These are phyloP conservation scores for Radopholus similis DNA, from an alignment of 1,140 invertebrate genomes.

Conservation along the genomic window DNA sequence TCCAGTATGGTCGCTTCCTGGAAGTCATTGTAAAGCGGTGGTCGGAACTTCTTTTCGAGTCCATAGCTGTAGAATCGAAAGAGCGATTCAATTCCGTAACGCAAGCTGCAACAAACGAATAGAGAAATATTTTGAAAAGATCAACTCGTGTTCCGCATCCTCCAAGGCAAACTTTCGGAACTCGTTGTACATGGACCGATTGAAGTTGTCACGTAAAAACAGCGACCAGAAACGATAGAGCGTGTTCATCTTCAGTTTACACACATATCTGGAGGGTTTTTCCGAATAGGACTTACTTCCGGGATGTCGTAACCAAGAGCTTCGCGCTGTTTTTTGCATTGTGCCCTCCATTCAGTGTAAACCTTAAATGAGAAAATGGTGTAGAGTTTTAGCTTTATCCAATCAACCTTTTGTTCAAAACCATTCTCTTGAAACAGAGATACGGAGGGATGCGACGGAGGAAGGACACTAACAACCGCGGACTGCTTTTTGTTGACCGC, in stretches of 20 bases:
- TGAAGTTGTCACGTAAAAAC: conserved; percentile 96
- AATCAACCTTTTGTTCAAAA: conserved; percentile 82
- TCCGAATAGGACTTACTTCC: conserved; percentile 63
- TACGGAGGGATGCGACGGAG: conserved; percentile 65
- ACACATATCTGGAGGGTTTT: not conserved
- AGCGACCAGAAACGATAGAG: conserved; percentile 98
- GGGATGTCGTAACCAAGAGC: conserved; percentile 84
- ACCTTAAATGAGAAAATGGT: conserved; percentile 35
- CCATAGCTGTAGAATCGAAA: conserved; percentile 99
- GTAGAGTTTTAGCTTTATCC: conserved; percentile 5
- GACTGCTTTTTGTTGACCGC: not conserved
- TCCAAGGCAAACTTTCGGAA: conserved; percentile 83
- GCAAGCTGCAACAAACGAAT: conserved; percentile 55
- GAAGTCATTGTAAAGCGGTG: conserved; percentile 88
- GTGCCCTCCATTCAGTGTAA: conserved; percentile 46
- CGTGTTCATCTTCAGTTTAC: conserved; percentile 76
- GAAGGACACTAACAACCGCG: not conserved
- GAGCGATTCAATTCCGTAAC: conserved; percentile 82
- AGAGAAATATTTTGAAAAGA: not conserved
- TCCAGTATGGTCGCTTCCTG: conserved; percentile 86
- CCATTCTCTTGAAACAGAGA: conserved; percentile 81
- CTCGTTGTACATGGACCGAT: conserved; percentile 95
- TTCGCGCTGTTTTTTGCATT: conserved; percentile 68
- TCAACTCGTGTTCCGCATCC: conserved; percentile 80
- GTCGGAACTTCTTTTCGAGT: conserved; percentile 86